These are phyloP conservation scores for Scyliorhinus canicula DNA, from an alignment of 2,797 vertebrate species.

Conservation along the genomic window DNA sequence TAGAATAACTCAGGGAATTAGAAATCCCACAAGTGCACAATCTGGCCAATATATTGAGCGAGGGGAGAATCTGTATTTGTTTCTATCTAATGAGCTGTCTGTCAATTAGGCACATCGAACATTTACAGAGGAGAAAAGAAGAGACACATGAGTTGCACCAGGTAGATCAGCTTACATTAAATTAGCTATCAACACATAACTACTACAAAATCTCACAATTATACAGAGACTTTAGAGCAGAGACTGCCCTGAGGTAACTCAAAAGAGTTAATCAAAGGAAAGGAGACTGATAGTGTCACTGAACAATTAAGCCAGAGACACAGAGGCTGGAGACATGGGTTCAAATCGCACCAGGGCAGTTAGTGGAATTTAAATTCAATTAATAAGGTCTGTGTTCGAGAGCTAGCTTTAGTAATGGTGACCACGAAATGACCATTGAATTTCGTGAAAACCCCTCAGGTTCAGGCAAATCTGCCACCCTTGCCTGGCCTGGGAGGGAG, in stretches of 20 bases:
- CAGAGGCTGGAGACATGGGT: background rate
- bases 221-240: background rate
- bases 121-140: background rate
- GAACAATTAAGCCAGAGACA: no score
- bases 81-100: background rate
- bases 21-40: background rate
- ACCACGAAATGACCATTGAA: background rate
- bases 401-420: background rate
- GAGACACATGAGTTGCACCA: background rate
- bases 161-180: background rate
- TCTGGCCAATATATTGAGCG: conserved; percentile 30
- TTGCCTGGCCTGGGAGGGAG: background rate
- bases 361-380: background rate
- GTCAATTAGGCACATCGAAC: background rate
- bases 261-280: background rate
- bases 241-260: background rate
- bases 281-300: background rate
- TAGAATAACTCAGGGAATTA: background rate
- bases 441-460: background rate
- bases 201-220: background rate
- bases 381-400: background rate
- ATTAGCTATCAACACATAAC: background rate
- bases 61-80: conserved; percentile 1
- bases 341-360: background rate
- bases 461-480: background rate